Conservation (phyloP, 1,140 invertebrate genomes). For the Gyrodactylus bullatarudis region DNA sequence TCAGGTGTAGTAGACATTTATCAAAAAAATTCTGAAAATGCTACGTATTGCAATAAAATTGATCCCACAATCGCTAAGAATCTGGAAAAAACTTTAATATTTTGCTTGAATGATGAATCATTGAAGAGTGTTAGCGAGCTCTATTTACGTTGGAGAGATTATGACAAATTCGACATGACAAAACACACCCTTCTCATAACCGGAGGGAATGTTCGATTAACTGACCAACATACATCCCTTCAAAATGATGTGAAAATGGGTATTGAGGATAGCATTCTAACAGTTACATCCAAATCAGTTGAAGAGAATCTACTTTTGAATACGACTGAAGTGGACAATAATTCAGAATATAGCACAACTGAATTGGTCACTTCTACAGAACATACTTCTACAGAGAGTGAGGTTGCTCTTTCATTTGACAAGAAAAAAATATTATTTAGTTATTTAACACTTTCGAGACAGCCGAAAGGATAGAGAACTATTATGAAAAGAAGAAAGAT, state of each 20-base stretch:
- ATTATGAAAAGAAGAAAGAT: no score
- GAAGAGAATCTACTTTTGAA: no score
- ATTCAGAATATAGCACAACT: no score
- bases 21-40: background rate
- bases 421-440: no score
- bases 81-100: background rate
- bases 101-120: background rate
- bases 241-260: background rate
- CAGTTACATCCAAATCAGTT: background rate
- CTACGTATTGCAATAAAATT: background rate
- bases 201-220: background rate
- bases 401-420: no score
- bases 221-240: background rate
- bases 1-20: background rate
- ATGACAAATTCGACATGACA: no score
- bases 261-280: background rate
- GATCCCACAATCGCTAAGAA: background rate
- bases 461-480: no score
- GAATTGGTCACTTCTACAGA: no score
- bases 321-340: no score
- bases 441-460: no score
- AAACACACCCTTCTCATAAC: background rate
- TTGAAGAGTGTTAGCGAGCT: background rate
- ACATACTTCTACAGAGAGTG: no score
- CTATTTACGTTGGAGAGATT: background rate